A percentile compares a stretch with the other conserved stretches of the same genome.
Conservation (phyloP, 2,797 vertebrate genomes). For the Tamandua tetradactyla region DNA sequence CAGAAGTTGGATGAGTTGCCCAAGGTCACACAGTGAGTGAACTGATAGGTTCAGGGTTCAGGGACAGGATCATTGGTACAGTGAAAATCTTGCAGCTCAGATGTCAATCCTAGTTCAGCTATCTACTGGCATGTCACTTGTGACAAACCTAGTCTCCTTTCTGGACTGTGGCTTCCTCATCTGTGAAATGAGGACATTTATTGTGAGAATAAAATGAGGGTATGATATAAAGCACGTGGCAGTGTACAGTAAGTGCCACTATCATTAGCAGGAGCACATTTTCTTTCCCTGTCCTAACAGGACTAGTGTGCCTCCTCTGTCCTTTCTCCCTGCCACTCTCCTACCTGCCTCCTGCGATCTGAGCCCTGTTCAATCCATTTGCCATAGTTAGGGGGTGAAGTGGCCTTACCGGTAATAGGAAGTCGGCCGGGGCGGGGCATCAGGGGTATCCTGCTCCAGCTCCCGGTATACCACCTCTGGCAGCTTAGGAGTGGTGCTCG, state of each 20-base stretch:
- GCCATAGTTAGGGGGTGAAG: neutral
- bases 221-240: neutral
- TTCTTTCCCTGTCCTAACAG: neutral
- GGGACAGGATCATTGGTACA: neutral
- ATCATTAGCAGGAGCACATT: neutral
- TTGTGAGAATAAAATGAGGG: neutral
- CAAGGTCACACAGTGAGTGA: neutral
- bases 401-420: constrained; percentile 96
- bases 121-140: neutral
- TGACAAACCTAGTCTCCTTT: neutral
- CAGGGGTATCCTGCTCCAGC: constrained; percentile 95
- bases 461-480: constrained; percentile 98
- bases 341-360: neutral
- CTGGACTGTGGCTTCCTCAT: neutral
- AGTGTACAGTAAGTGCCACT: neutral
- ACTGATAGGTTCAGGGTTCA: neutral
- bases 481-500: constrained; percentile 94
- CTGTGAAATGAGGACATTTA: constrained; percentile 6
- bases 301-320: neutral
- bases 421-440: constrained; percentile 93
- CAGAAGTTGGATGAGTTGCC: neutral
- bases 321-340: neutral
- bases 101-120: constrained; percentile 7
- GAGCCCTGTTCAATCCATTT: constrained; percentile 23
- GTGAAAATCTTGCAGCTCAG: neutral